These are phyloP conservation scores for Exephanes ischioxanthus DNA, from an alignment of 2,888 invertebrate species.

Conservation along the genomic window DNA sequence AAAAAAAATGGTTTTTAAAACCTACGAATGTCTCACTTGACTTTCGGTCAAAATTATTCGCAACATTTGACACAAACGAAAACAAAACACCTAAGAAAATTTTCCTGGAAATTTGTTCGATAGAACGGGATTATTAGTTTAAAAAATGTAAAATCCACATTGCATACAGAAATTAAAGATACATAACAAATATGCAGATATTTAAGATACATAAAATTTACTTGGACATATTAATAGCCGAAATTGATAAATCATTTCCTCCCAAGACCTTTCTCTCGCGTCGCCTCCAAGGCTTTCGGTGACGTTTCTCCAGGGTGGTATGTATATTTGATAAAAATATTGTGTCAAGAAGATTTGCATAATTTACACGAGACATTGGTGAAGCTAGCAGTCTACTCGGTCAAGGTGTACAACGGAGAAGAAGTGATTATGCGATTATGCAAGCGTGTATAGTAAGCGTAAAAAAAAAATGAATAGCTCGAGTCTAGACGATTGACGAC, in stretches of 20 bases:
- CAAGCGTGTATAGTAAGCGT: background rate
- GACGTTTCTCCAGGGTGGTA: background rate
- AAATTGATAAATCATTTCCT: background rate
- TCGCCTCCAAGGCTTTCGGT: background rate
- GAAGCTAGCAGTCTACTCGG: constrained; percentile 1
- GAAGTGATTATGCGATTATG: constrained; percentile 27
- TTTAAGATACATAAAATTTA: no score
- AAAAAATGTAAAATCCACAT: no score
- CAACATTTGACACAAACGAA: no score
- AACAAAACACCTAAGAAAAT: no score
- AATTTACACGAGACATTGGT: constrained; percentile 23
- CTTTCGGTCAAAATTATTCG: no score
- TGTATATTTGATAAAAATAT: constrained; percentile 19
- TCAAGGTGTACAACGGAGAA: constrained; percentile 31
- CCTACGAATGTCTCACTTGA: no score
- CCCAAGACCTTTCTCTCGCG: background rate
- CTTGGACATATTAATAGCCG: background rate
- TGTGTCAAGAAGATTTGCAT: constrained; percentile 43
- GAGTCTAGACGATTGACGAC: background rate
- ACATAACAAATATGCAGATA: no score
- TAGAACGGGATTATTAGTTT: no score
- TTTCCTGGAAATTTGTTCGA: no score
- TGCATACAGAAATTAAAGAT: no score
- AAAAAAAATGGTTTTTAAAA: background rate
- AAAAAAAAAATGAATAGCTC: constrained; percentile 5